phyloP scores from a whole-genome alignment of 2,113 vertebrate species.

The Malurus alboscapulatus region DNA sequence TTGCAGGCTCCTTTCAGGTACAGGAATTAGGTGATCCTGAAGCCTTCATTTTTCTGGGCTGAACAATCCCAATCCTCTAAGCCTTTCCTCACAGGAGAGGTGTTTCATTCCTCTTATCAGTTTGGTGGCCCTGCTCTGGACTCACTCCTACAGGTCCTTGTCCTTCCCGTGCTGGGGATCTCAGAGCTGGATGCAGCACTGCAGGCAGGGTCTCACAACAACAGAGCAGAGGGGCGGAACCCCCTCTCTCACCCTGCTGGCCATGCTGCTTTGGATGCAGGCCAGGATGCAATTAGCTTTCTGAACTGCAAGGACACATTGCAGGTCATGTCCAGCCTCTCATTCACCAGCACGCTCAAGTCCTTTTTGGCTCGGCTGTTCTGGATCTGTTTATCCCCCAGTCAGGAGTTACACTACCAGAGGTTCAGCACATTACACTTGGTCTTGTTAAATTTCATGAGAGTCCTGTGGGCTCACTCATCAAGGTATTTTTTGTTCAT shows the following conservation, averaged over 20 bases:
- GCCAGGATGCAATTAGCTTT: neutral
- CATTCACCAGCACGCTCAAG: neutral
- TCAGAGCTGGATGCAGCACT: neutral
- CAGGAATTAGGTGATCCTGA: accelerated
- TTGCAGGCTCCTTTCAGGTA: neutral
- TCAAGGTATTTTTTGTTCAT: neutral
- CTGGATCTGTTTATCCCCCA: neutral
- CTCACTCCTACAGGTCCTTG: accelerated
- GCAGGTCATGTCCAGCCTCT: neutral
- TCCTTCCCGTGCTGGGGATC: neutral
- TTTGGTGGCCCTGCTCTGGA: neutral
- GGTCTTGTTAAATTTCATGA: neutral
- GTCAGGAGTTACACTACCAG: accelerated
- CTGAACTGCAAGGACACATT: neutral
- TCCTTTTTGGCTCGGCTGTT: neutral
- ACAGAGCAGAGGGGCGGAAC: neutral
- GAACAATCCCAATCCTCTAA: neutral
- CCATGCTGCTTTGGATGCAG: neutral
- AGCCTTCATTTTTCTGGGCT: neutral
- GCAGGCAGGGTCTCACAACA: neutral
- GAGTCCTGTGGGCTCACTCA: too few species aligned
- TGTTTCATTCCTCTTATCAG: accelerated
- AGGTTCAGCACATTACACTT: neutral
- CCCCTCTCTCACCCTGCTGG: neutral
- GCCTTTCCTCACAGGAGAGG: neutral